Conservation (phyloP, 2,888 invertebrate species). For the Papilio demoleus region DNA sequence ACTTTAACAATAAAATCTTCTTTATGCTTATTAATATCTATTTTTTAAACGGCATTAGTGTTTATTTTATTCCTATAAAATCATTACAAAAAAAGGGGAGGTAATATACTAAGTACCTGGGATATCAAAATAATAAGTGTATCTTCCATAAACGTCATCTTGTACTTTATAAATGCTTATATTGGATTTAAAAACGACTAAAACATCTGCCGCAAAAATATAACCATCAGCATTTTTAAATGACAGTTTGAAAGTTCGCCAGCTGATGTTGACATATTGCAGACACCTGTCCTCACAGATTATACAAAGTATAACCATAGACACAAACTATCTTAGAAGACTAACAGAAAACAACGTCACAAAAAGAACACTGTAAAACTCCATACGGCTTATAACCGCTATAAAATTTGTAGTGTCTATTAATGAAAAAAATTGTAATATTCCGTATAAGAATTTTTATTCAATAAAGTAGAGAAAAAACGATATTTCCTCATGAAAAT, state of each 20-base stretch:
- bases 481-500: no score
- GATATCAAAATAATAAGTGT: slow-evolving; percentile 92
- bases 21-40: no score
- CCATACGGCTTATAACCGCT: no score
- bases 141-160: slow-evolving; percentile 93
- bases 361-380: no score
- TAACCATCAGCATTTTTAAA: slow-evolving; percentile 21
- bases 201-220: slow-evolving; percentile 26
- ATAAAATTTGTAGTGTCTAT: no score
- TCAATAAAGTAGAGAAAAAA: no score
- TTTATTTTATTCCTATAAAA: background rate
- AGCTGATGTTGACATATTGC: slow-evolving; percentile 33
- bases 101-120: slow-evolving; percentile 81
- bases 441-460: no score
- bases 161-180: slow-evolving; percentile 41
- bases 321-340: background rate
- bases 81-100: slow-evolving; percentile 30
- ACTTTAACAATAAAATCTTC: background rate
- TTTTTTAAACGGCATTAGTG: no score
- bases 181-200: background rate
- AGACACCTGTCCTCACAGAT: background rate
- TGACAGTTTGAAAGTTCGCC: slow-evolving; percentile 22
- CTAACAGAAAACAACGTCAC: no score
- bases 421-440: no score
- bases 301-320: background rate